These are phyloP conservation scores for Cyphomyrmex costatus DNA, from an alignment of 1,140 invertebrate species.

Conservation along the genomic window DNA sequence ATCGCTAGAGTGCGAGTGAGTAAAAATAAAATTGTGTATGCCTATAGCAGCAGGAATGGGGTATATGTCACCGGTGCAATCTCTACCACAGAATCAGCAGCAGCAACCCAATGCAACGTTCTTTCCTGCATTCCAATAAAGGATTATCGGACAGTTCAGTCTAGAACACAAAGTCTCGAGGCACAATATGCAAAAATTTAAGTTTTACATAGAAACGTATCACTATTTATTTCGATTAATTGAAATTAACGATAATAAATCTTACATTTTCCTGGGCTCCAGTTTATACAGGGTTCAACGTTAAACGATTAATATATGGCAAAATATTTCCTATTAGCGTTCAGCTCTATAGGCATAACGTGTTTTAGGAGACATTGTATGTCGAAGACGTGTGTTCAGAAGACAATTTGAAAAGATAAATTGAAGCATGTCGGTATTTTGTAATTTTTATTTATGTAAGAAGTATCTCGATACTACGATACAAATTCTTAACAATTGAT, in stretches of 20 bases:
- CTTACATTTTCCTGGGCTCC: conserved; percentile 60
- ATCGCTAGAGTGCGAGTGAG: not conserved
- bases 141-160: not conserved
- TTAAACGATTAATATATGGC: conserved; percentile 51
- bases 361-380: conserved; percentile 56
- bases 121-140: conserved; percentile 87
- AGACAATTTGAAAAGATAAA: conserved; percentile 37
- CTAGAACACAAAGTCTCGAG: conserved; percentile 27
- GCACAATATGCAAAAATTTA: conserved; percentile 51
- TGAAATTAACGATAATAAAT: conserved; percentile 47
- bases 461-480: conserved; percentile 14
- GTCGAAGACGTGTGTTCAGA: conserved; percentile 63
- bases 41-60: conserved; percentile 72
- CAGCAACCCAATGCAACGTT: conserved; percentile 81
- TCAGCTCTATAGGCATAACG: conserved; percentile 14
- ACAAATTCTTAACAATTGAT: conserved; percentile 23
- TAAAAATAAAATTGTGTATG: conserved; percentile 51
- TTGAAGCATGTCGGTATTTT: conserved; percentile 44
- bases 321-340: conserved; percentile 37
- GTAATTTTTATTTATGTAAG: conserved; percentile 47
- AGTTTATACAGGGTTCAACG: conserved; percentile 59
- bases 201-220: conserved; percentile 25
- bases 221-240: conserved; percentile 61
- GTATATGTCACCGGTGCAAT: conserved; percentile 77
- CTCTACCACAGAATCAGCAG: conserved; percentile 74